phyloP scores from a whole-genome alignment of 2,888 invertebrate species.

The Pantelozetes paolii region DNA sequence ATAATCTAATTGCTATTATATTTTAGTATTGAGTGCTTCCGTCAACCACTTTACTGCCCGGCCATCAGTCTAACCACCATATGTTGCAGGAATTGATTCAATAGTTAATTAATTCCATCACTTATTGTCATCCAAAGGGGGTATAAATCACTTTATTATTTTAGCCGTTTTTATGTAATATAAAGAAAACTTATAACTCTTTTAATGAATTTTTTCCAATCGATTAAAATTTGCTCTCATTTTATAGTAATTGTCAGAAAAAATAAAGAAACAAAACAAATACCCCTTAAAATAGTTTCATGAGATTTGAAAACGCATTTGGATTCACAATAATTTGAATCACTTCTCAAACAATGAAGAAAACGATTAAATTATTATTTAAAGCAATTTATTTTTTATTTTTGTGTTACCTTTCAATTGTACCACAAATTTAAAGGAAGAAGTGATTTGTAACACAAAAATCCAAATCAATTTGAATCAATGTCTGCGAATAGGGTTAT shows the following conservation, averaged over 20 bases:
- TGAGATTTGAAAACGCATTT: too few relatives aligned
- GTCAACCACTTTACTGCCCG: neutral
- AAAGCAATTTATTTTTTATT: neutral
- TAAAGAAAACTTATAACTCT: neutral
- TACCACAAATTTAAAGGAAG: neutral
- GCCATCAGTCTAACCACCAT: neutral
- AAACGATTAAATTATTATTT: neutral
- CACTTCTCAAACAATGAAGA: neutral
- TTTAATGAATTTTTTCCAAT: neutral
- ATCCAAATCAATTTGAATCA: neutral
- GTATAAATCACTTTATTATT: neutral
- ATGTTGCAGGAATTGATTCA: neutral
- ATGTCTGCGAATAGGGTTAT: neutral
- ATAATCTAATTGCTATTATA: neutral
- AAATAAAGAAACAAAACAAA: too few relatives aligned
- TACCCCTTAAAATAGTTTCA: too few relatives aligned
- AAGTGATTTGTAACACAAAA: neutral
- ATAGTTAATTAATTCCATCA: constrained; percentile 9
- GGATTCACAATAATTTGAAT: too few relatives aligned
- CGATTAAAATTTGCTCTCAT: too few relatives aligned
- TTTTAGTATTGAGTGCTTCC: constrained; percentile 3
- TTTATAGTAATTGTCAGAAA: too few relatives aligned
- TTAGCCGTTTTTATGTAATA: neutral
- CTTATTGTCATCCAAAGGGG: neutral
- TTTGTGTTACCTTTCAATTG: neutral